Percentiles rank a stretch among this genome's conserved stretches.
Conservation (phyloP, 2,113 vertebrate genomes). For the Stegastes partitus region DNA sequence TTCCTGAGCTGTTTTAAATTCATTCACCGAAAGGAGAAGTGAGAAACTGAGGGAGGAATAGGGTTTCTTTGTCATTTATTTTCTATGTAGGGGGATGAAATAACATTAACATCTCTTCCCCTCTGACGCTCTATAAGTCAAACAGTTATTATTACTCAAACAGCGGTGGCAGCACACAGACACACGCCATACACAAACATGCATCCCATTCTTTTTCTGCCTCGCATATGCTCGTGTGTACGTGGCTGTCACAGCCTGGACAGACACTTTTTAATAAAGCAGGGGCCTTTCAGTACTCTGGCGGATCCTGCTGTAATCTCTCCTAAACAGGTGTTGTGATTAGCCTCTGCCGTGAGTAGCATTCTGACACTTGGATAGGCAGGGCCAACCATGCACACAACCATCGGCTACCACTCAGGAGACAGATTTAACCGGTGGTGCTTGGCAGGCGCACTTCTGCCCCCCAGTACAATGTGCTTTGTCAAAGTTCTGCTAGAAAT, state of each 20-base stretch:
- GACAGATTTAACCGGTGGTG: constrained; percentile 46
- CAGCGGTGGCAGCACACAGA: constrained; percentile 12
- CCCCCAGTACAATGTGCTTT: constrained; percentile 40
- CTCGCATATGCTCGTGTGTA: constrained; percentile 2
- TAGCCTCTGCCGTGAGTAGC: constrained; percentile 65
- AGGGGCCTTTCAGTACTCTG: constrained; percentile 61
- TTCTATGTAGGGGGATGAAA: constrained; percentile 69
- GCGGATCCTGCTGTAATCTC: constrained; percentile 75
- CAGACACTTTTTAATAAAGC: constrained; percentile 74
- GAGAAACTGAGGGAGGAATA: constrained; percentile 47
- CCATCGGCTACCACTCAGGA: constrained; percentile 50
- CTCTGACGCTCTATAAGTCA: constrained; percentile 73
- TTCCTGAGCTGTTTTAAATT: constrained; percentile 73
- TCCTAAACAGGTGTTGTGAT: constrained; percentile 80
- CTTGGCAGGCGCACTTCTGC: constrained; percentile 36
- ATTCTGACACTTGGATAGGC: constrained; percentile 69
- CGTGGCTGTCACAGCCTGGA: constrained; percentile 52
- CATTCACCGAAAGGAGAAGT: constrained; percentile 63
- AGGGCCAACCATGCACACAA: constrained; percentile 49
- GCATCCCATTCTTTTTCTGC: constrained; percentile 19
- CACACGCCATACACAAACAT: constrained; percentile 26
- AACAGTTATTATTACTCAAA: constrained; percentile 65
- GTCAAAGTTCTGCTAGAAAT: constrained; percentile 40
- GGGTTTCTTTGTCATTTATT: constrained; percentile 72
- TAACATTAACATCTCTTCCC: constrained; percentile 78